These are phyloP conservation scores for Coenobita brevimanus DNA, from an alignment of 1,140 invertebrate species.

Conservation along the genomic window DNA sequence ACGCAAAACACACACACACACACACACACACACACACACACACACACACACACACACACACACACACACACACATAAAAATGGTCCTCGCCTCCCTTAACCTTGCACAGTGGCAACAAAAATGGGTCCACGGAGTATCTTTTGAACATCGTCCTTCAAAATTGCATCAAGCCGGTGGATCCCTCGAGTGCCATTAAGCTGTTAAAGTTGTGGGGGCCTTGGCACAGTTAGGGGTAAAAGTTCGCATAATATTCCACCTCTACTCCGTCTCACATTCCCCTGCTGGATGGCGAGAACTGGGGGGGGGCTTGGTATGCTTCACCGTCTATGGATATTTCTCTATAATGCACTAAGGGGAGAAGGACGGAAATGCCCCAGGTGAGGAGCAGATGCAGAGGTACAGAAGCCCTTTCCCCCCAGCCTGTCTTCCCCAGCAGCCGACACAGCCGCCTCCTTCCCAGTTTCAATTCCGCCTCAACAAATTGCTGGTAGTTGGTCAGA, in stretches of 20 bases:
- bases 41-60: constrained; percentile 49
- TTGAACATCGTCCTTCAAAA: constrained; percentile 56
- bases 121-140: constrained; percentile 49
- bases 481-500: constrained; percentile 37
- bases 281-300: too few relatives aligned
- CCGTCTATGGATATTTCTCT: too few relatives aligned
- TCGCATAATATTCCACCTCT: not conserved
- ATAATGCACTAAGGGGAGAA: too few relatives aligned
- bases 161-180: constrained; percentile 45
- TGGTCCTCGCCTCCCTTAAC: not conserved
- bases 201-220: not conserved
- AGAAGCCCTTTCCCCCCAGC: too few relatives aligned
- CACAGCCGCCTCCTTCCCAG: not conserved
- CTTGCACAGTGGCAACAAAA: constrained; percentile 20
- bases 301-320: too few relatives aligned
- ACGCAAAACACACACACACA: constrained; percentile 45
- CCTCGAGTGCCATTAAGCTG: constrained; percentile 45
- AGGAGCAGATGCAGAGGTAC: too few relatives aligned
- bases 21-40: constrained; percentile 27
- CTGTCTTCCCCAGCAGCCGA: not conserved
- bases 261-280: not conserved
- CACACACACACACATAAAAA: constrained; percentile 13
- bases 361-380: too few relatives aligned
- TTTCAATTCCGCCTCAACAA: constrained; percentile 49
- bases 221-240: not conserved